Base-by-base conservation (phyloP, 2,797 vertebrate genomes). In the Cossypha caffra region DNA sequence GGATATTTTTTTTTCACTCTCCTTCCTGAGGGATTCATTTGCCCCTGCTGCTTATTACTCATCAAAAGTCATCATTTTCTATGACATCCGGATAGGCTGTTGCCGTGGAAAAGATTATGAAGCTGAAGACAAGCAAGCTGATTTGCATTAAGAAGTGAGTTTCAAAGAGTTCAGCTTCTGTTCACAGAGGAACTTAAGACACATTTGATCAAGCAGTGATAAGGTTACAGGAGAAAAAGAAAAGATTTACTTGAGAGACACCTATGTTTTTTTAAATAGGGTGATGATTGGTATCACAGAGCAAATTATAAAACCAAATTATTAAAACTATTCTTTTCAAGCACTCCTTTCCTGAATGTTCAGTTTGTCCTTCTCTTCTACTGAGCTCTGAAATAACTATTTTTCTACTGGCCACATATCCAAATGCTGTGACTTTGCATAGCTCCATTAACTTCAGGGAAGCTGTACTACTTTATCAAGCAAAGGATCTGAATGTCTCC, bases 1-100 rank as follows among this genome's bases (percentile, higher is more conserved):
- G 83, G 66, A 54, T 67, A 31, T 75, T 86, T 71, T 68, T 68
- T 23, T 18, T 18, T 37, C 14, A 61, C 28, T 67, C 35, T 80
- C 25, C 38, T 86, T 93, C 57, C 59, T 64, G 91, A 80, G 90
- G 76, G 80, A 90, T 90, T 89, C 94, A 59, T 94, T 94, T 96
- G 72, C 86, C 91, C 87, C 94, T 89, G 78, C 67, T 90, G 71
- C 68, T 96, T 86, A 55, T 94, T 95, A 89, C 63, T 86, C 69
- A 92, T 63, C 80, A 84, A 48, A 95, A 94, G 92, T 86, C 74
- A 83, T 88, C 40, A 86, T 84, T 88, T 95, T 95, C 72, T 61
- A 15, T 69, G 73, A 94, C 86, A 90, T 72, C 68, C 63, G 66
- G 81, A 43, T 61, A 72, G 68, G 79, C 45, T 89, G 81, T 94